Evolutionary conservation across 2,113 vertebrate species (phyloP).

Genomic region (Rhodinocichla rosea): DNA sequence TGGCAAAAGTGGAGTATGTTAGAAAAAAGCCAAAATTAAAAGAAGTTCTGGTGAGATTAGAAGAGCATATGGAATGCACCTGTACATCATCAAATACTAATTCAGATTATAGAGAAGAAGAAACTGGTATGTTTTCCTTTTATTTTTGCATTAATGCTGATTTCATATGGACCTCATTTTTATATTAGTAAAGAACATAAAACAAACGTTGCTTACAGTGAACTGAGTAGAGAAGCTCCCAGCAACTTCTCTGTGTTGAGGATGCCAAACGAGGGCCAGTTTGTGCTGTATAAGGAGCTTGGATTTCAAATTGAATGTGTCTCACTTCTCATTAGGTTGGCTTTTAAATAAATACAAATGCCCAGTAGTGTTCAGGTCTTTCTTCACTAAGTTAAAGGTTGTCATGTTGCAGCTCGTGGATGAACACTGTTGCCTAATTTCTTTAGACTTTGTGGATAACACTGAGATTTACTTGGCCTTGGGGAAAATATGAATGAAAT

Average conservation of each 20-base stretch:
- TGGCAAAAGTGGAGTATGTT: constrained; percentile 97
- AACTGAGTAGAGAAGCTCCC: not conserved
- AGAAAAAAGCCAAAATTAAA: constrained; percentile 94
- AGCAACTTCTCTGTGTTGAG: not conserved
- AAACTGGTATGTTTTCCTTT: constrained; percentile 82
- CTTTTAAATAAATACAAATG: not conserved
- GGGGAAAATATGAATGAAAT: not conserved
- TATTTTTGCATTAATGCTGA: constrained; percentile 50
- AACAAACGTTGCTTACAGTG: not conserved
- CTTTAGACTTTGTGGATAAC: constrained; percentile 1
- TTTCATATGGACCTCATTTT: constrained; percentile 32
- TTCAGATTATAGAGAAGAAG: constrained; percentile 88
- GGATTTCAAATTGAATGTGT: not conserved
- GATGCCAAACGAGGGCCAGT: not conserved
- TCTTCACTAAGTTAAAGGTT: constrained; percentile 33
- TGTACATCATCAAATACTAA: constrained; percentile 85
- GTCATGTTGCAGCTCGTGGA: not conserved
- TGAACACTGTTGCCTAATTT: constrained; percentile 1
- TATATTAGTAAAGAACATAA: not conserved
- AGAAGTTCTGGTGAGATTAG: constrained; percentile 95
- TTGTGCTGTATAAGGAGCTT: not conserved
- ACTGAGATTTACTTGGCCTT: constrained; percentile 12
- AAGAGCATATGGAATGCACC: constrained; percentile 95
- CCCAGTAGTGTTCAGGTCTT: not conserved
- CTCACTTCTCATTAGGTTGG: not conserved